phyloP scores from a whole-genome alignment of 2,797 vertebrate species.

The Sebastes diaconus region DNA sequence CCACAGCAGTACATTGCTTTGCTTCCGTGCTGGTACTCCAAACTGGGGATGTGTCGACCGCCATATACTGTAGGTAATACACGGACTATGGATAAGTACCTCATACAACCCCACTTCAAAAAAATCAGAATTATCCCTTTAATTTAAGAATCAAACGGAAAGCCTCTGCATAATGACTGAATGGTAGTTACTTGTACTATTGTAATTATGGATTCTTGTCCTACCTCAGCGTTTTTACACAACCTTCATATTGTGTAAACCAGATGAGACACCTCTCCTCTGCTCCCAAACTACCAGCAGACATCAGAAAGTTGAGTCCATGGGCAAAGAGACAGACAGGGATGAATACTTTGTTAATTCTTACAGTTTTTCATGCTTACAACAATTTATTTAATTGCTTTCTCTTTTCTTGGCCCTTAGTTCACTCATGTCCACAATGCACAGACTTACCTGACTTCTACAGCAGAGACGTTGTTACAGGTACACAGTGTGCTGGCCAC shows the following conservation, averaged over 20 bases:
- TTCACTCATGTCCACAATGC: background rate
- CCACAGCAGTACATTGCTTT: background rate
- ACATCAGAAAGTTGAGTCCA: background rate
- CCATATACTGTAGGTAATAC: background rate
- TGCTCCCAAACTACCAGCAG: slow-evolving; percentile 78
- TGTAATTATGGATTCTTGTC: background rate
- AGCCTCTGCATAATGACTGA: background rate
- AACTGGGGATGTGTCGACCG: background rate
- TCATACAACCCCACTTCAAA: background rate
- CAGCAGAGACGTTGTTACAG: slow-evolving; percentile 63
- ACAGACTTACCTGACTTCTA: slow-evolving; percentile 81
- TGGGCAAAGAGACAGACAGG: background rate
- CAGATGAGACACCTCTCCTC: slow-evolving; percentile 79
- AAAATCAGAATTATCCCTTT: background rate
- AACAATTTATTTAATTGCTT: background rate
- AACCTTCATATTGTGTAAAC: slow-evolving; percentile 61
- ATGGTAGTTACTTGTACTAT: background rate
- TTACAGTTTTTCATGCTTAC: background rate
- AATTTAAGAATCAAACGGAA: background rate
- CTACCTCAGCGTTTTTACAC: slow-evolving; percentile 84
- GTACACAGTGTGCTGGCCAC: slow-evolving; percentile 75
- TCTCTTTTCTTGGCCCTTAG: background rate
- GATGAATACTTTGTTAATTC: background rate
- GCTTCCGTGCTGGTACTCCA: background rate
- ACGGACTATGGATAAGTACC: background rate